These are phyloP conservation scores for Schrankia costaestrigalis DNA, from an alignment of 2,888 invertebrate genomes.

Conservation along the genomic window DNA sequence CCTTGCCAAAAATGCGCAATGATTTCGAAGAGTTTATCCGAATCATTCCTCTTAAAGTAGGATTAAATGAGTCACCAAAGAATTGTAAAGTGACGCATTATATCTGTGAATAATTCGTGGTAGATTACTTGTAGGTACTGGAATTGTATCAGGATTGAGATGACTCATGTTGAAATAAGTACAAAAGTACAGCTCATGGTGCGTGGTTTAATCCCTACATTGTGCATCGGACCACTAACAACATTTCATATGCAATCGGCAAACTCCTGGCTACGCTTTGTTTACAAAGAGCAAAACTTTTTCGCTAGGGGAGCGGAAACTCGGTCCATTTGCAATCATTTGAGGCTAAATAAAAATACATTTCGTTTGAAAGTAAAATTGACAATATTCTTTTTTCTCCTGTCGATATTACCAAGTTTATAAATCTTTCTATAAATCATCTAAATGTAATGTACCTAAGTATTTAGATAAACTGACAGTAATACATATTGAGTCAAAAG, in stretches of 20 bases:
- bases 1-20: too few relatives aligned
- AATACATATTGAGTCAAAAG: too few relatives aligned
- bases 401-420: too few relatives aligned
- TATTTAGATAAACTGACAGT: too few relatives aligned
- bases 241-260: slow-evolving; percentile 59
- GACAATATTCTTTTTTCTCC: too few relatives aligned
- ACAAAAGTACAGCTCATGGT: slow-evolving; percentile 16
- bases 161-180: slow-evolving; percentile 47
- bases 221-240: slow-evolving; percentile 42
- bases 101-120: slow-evolving; percentile 43
- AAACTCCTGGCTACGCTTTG: slow-evolving; percentile 41
- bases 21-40: too few relatives aligned
- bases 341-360: slow-evolving; percentile 35
- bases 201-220: slow-evolving; percentile 41
- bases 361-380: too few relatives aligned
- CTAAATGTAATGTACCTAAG: too few relatives aligned
- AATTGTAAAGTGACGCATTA: slow-evolving; percentile 55
- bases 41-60: slow-evolving; percentile 46
- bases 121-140: slow-evolving; percentile 30
- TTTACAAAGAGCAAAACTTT: slow-evolving; percentile 54
- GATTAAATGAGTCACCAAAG: slow-evolving; percentile 52
- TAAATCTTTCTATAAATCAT: too few relatives aligned
- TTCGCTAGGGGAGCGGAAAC: slow-evolving; percentile 41
- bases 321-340: slow-evolving; percentile 41
- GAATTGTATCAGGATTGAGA: slow-evolving; percentile 37